A percentile compares a stretch with the other conserved stretches of the same genome.
phyloP scores from a whole-genome alignment of 2,113 vertebrate species.

The Daubentonia madagascariensis region DNA sequence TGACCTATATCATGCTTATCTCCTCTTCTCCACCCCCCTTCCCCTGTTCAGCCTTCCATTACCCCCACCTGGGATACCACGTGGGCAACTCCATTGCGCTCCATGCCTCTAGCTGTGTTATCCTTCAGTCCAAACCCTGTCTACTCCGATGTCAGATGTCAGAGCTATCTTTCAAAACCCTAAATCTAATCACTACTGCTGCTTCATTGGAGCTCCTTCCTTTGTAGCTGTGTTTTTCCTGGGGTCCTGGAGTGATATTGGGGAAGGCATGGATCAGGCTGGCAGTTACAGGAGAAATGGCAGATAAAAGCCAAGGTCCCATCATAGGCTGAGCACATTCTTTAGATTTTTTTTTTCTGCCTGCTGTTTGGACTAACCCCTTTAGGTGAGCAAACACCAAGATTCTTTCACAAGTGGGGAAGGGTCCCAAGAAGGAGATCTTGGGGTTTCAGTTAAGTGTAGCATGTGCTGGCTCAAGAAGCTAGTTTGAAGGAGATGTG shows the following conservation, averaged over 20 bases:
- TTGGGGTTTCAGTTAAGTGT: background rate
- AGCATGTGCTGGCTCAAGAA: background rate
- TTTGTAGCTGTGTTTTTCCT: background rate
- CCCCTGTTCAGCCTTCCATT: background rate
- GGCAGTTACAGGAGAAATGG: background rate
- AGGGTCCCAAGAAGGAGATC: background rate
- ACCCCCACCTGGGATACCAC: background rate
- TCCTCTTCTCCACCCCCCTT: background rate
- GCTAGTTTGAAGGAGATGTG: background rate
- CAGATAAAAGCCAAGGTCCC: background rate
- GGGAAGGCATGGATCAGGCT: background rate
- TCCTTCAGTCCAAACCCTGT: background rate
- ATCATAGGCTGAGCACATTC: background rate
- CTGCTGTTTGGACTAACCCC: background rate
- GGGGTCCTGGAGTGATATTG: background rate
- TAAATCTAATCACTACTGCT: background rate
- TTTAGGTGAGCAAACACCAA: background rate
- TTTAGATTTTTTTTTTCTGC: background rate
- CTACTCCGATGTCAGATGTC: background rate
- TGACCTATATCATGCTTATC: background rate
- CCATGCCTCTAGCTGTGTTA: background rate
- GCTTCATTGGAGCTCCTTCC: background rate
- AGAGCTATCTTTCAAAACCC: background rate
- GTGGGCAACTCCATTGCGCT: background rate
- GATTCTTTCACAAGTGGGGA: background rate